Evolutionary conservation across 2,113 vertebrate species (phyloP), one percentile per base, ranked within the genome.

Genomic region (Athene noctua): DNA sequence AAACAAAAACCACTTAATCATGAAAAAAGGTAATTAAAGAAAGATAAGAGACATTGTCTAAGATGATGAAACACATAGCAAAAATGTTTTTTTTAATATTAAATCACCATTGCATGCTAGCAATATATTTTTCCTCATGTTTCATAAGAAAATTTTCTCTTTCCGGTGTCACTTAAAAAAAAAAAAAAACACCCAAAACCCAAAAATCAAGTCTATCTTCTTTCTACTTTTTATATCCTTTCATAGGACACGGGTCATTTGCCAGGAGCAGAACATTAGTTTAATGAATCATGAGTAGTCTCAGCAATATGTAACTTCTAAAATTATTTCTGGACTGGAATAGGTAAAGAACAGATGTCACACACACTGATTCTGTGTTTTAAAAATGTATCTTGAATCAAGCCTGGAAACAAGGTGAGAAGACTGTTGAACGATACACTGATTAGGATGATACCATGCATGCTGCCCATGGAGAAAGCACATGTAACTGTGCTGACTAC

Each of bases 401-500:
- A 89, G 38, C 16, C 66, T 96, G 70, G 86, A 85, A 95, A 97
- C 0, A 11, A 95, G 75, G 71, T 66, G 67, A 92, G 65, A 93
- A 80, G 70, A 51, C 47, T 16, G 4, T 34, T 93, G 91, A 95
- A 84, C 91, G 92, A 92, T 94, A 78, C 34, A 34, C 51, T 93
- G 82, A 95, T 96, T 90, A 90, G 44, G 55, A 61, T 82, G 84
- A 88, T 96, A 85, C 72, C 89, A 95, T 2, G 5, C 27, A 26
- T 46, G 58, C 78, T 59, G 66, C 61, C 57, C 4, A 3, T 2
- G 0, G 34, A 93, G 82, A 82, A 94, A 86, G 40, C 21, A 16
- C 26, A 19, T 63, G 74, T 90, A 95, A 89, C 94, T 96, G 51
- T 84, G 84, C 86, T 97, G 94, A 92, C 92, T 97, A 97, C 88